A percentile compares a stretch with the other conserved stretches of the same genome.
phyloP scores from a whole-genome alignment of 2,113 vertebrate genomes.

The Hippolais icterina region DNA sequence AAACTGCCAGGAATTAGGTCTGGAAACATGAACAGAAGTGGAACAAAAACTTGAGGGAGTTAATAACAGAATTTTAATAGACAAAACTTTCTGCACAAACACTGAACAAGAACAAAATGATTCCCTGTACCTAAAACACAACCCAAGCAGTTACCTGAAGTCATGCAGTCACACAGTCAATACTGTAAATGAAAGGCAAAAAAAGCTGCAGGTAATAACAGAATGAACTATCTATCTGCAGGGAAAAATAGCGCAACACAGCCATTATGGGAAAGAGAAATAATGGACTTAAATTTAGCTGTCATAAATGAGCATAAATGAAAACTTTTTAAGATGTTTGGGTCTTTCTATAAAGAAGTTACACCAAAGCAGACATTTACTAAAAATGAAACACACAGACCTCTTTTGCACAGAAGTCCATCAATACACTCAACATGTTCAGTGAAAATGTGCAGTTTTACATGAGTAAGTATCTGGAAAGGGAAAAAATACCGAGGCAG shows the following conservation, averaged over 20 bases:
- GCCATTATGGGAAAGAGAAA: not conserved
- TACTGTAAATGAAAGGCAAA: not conserved
- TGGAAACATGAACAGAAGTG: not conserved
- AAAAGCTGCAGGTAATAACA: not conserved
- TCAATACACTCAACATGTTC: not conserved
- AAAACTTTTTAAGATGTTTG: not conserved
- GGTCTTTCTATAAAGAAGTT: not conserved
- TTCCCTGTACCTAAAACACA: not conserved
- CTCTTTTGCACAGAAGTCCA: not conserved
- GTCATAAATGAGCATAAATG: not conserved
- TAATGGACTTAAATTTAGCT: not conserved
- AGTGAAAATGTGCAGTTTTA: not conserved
- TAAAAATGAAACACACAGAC: not conserved
- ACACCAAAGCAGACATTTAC: not conserved
- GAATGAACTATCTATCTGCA: not conserved
- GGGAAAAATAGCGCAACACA: not conserved
- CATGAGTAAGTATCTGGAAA: not conserved
- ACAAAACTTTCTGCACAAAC: not conserved
- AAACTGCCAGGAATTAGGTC: not conserved
- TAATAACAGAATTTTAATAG: fast-evolving
- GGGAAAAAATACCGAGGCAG: not conserved
- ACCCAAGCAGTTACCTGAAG: not conserved
- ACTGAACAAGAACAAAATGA: not conserved
- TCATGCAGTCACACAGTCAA: not conserved
- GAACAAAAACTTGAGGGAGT: not conserved